Percentiles rank a stretch among this genome's conserved stretches.
Conservation (phyloP, 1,140 invertebrate genomes). For the Saccostrea cuccullata region DNA sequence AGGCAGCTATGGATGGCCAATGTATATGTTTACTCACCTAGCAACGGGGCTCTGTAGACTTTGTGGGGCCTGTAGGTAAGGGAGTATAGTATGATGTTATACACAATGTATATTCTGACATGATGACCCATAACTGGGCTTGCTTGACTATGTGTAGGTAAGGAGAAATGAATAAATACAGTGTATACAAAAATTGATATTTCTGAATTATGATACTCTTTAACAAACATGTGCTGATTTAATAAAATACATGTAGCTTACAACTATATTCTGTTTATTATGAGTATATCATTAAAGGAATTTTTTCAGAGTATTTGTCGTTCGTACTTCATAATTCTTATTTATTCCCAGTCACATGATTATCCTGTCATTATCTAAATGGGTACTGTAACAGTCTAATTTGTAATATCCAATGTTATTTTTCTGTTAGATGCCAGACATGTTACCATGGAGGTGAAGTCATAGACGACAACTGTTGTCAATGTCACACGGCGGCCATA, state of each 20-base stretch:
- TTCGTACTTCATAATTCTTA: too few species aligned
- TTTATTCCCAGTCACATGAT: too few species aligned
- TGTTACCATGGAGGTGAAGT: constrained; percentile 81
- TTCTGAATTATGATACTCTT: background rate
- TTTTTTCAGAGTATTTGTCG: too few species aligned
- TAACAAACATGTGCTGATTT: too few species aligned
- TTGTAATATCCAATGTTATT: background rate
- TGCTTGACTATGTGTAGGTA: background rate
- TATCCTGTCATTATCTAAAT: too few species aligned
- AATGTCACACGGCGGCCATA: constrained; percentile 91
- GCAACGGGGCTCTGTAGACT: constrained; percentile 84
- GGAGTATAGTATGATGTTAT: too few species aligned
- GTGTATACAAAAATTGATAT: background rate
- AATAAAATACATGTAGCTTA: too few species aligned
- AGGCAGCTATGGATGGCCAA: constrained; percentile 94
- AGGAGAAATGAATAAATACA: background rate
- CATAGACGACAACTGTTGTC: constrained; percentile 92
- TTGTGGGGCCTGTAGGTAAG: constrained; percentile 84
- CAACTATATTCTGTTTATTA: too few species aligned
- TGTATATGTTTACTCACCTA: constrained; percentile 88
- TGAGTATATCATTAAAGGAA: too few species aligned
- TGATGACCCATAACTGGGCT: too few species aligned
- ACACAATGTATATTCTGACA: too few species aligned
- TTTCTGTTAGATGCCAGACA: constrained; percentile 45
- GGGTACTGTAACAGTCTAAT: too few species aligned